Evolutionary conservation across 2,113 vertebrate genomes (phyloP), one percentile per base, ranked within the genome.

Genomic region (Cyphomyrus discorhynchus): DNA sequence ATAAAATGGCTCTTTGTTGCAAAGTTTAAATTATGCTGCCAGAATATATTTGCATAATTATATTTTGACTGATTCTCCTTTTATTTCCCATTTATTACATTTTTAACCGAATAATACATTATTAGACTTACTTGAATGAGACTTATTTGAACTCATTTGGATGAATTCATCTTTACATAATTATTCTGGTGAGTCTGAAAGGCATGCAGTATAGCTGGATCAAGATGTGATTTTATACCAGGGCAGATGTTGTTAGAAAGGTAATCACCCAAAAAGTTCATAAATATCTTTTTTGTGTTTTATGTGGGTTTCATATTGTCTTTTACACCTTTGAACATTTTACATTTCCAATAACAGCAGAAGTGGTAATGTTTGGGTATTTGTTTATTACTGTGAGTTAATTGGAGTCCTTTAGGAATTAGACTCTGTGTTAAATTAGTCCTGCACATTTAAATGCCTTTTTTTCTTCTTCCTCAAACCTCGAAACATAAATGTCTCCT

Each of bases 1-100:
- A 84, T 45, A 42, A 84, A 46, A 84, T 84, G 39, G 39, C 42
- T n/a, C 82, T 47, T 84, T 84, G 82, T 84, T 84, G 82, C 82
- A 84, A 46, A 84, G 82, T 84, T 47, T n/a, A 47, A 84, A 24
- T 84, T 24, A 46, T 84, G 45, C 82, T 84, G 42, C 9, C 82
- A 84, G 82, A 84, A 84, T 80, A 42, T 19, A 42, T 80, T 47
- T 46, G 42, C 19, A 47, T 47, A 13, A 46, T 47, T 84, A 46
- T 45, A 17, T 47, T 47, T 84, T 47, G 39, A 46, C 82, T 24
- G 82, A 45, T 47, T 84, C 82, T 11, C 82, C 45, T 47, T 46
- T 84, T 4, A 47, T n/a, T 24, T 84, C 21, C 45, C 74, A 8
- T 42, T 80, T 42, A 39, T 80, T 80, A 39, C 74, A 42, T 35